phyloP scores from a whole-genome alignment of 1,140 invertebrate genomes.

The Drosophila chauvacae region DNA sequence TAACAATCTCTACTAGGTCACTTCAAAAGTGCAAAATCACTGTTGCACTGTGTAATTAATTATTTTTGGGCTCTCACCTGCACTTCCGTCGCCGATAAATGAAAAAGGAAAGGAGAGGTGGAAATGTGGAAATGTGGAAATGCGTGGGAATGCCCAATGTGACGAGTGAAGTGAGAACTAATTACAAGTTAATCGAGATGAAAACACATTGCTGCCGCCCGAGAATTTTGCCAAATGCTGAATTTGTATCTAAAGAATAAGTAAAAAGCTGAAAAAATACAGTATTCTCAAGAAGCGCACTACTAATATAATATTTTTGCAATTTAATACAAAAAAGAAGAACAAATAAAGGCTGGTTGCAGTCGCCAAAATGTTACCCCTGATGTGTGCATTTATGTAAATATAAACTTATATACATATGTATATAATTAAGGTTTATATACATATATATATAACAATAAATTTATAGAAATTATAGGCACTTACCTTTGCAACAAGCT shows the following conservation, averaged over 20 bases:
- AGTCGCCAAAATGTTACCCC: slow-evolving; percentile 5
- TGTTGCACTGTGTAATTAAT: no score
- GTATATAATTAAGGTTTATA: neutral
- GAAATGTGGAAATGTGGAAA: slow-evolving; percentile 6
- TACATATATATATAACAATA: neutral
- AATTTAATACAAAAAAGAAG: slow-evolving; percentile 50
- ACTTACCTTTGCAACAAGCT: neutral
- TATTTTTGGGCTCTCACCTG: slow-evolving; percentile 16
- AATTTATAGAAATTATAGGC: neutral
- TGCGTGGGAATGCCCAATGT: neutral
- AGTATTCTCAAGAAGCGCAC: neutral
- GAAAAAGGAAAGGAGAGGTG: neutral
- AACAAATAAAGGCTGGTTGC: neutral
- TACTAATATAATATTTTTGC: slow-evolving; percentile 41
- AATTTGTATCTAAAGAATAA: slow-evolving; percentile 1
- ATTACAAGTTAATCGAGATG: slow-evolving; percentile 50
- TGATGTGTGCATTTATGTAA: neutral
- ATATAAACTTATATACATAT: neutral
- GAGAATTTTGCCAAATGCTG: neutral
- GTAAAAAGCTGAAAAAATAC: neutral
- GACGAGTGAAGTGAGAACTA: slow-evolving; percentile 16
- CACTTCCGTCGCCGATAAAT: slow-evolving; percentile 15
- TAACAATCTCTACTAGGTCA: no score
- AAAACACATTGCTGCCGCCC: slow-evolving; percentile 13
- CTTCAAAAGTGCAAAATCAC: no score